Evolutionary conservation across 1,140 invertebrate species (phyloP).

Genomic region (Drosophila pseudoobscura): DNA sequence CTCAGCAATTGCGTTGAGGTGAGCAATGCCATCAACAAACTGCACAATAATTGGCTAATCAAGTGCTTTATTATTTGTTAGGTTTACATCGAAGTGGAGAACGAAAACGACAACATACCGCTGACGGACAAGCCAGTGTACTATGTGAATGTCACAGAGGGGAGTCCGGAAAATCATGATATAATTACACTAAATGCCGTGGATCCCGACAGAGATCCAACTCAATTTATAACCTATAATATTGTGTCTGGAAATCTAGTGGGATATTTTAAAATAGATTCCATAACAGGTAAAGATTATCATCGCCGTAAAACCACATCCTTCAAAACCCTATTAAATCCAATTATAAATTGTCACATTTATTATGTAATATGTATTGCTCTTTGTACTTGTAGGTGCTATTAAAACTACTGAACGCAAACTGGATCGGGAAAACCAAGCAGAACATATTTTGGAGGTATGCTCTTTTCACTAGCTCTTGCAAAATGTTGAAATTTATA

Average conservation of each 20-base stretch:
- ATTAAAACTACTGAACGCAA: slow-evolving; percentile 92
- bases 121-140: slow-evolving; percentile 94
- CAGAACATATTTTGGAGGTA: slow-evolving; percentile 94
- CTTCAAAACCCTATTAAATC: not conserved
- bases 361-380: not conserved
- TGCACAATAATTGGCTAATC: not conserved
- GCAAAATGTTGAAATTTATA: too few relatives aligned
- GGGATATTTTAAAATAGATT: slow-evolving; percentile 94
- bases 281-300: slow-evolving; percentile 88
- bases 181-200: slow-evolving; percentile 91
- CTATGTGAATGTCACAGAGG: slow-evolving; percentile 92
- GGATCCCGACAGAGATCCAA: slow-evolving; percentile 90
- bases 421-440: slow-evolving; percentile 93
- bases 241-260: slow-evolving; percentile 96
- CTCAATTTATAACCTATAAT: slow-evolving; percentile 89
- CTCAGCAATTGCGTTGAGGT: slow-evolving; percentile 92
- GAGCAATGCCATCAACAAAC: slow-evolving; percentile 53
- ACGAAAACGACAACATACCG: slow-evolving; percentile 97
- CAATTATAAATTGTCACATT: not conserved
- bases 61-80: slow-evolving; percentile 70
- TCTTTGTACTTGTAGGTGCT: slow-evolving; percentile 86
- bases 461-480: slow-evolving; percentile 53
- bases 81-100: slow-evolving; percentile 94
- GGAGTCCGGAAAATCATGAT: slow-evolving; percentile 89
- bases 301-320: not conserved